phyloP scores from a whole-genome alignment of 2,888 invertebrate species.

The Scaptomyza caliginosa region DNA sequence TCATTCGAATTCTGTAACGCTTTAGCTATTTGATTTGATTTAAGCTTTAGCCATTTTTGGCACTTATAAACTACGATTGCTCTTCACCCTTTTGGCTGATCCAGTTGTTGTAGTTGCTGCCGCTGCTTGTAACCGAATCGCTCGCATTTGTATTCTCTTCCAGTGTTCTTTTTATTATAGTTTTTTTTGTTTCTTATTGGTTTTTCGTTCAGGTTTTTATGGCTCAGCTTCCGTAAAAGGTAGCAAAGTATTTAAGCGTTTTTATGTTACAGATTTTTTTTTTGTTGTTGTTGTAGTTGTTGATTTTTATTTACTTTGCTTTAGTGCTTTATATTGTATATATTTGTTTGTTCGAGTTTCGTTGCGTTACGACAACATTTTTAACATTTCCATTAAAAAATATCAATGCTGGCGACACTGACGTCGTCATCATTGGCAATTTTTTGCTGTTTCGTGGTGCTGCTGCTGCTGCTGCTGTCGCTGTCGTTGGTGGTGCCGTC shows the following conservation, averaged over 20 bases:
- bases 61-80: constrained; percentile 5
- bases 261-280: constrained; percentile 64
- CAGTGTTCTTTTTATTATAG: constrained; percentile 27
- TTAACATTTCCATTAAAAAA: constrained; percentile 77
- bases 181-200: background rate
- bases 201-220: constrained; percentile 45
- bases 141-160: constrained; percentile 59
- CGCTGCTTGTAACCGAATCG: constrained; percentile 34
- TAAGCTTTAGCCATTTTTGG: constrained; percentile 17
- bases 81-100: constrained; percentile 17
- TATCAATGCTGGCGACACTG: constrained; percentile 65
- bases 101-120: constrained; percentile 29
- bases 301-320: constrained; percentile 27
- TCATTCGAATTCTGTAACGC: background rate
- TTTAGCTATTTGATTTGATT: background rate
- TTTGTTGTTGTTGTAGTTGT: constrained; percentile 34
- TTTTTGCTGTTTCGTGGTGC: background rate
- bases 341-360: constrained; percentile 19
- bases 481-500: constrained; percentile 44
- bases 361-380: constrained; percentile 60
- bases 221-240: constrained; percentile 75
- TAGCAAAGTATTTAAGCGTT: constrained; percentile 74
- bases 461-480: constrained; percentile 7
- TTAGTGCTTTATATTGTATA: constrained; percentile 18
- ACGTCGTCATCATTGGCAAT: constrained; percentile 53